Evolutionary conservation across 2,113 vertebrate species (phyloP).

Genomic region (Casuarius casuarius): DNA sequence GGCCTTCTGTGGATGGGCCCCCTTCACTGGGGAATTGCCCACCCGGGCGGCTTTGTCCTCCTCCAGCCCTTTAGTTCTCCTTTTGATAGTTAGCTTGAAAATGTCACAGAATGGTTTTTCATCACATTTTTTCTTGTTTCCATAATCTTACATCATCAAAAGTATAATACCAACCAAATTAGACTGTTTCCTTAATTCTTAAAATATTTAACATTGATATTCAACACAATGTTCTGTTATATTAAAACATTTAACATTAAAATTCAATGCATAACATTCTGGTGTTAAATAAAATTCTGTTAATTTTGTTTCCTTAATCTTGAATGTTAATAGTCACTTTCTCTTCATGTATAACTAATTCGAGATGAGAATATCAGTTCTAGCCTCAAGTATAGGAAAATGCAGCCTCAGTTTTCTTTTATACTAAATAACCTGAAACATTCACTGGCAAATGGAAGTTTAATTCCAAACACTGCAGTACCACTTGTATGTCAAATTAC

Average conservation of each 20-base stretch:
- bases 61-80: accelerated
- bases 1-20: accelerated
- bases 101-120: background rate
- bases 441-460: background rate
- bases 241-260: background rate
- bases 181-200: background rate
- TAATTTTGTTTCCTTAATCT: background rate
- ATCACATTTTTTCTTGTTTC: accelerated
- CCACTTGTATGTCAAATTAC: background rate
- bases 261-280: background rate
- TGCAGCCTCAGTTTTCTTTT: background rate
- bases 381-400: background rate
- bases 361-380: background rate
- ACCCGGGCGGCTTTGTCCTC: background rate
- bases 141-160: background rate
- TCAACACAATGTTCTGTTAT: background rate
- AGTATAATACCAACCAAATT: background rate
- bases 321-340: background rate
- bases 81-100: background rate
- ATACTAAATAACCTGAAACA: background rate
- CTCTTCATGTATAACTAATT: background rate
- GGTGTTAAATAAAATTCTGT: background rate
- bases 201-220: background rate
- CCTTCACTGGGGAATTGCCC: accelerated
- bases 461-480: background rate